Conservation (phyloP, 2,797 vertebrate species). For the Calcarius lapponicus region DNA sequence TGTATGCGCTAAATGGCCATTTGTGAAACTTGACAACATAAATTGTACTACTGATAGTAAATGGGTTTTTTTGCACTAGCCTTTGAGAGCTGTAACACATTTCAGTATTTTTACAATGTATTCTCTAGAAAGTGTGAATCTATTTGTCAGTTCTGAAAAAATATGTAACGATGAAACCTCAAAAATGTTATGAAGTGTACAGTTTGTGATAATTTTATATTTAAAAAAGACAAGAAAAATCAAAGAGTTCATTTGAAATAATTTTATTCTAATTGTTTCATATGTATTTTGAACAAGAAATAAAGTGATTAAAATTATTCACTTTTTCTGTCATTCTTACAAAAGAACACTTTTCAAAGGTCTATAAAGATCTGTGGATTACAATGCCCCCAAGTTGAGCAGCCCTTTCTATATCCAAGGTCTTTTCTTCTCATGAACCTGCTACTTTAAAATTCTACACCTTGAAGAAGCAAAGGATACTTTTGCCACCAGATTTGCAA, state of each 20-base stretch:
- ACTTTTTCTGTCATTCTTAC: neutral
- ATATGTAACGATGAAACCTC: slow-evolving; percentile 82
- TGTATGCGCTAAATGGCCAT: slow-evolving; percentile 75
- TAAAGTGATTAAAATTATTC: slow-evolving; percentile 76
- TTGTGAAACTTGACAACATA: slow-evolving; percentile 77
- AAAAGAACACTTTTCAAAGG: neutral
- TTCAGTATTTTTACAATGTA: slow-evolving; percentile 84
- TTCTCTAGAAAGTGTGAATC: slow-evolving; percentile 79
- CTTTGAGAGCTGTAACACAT: slow-evolving; percentile 78
- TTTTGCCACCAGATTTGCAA: neutral
- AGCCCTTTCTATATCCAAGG: neutral
- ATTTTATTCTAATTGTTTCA: slow-evolving; percentile 89
- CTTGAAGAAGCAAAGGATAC: neutral
- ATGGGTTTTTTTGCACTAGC: slow-evolving; percentile 76
- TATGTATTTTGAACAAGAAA: slow-evolving; percentile 94
- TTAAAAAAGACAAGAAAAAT: slow-evolving; percentile 79
- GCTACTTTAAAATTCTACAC: neutral
- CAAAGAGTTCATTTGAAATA: slow-evolving; percentile 85
- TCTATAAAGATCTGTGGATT: neutral
- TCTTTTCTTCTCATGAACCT: neutral
- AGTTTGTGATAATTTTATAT: slow-evolving; percentile 99
- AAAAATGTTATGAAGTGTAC: slow-evolving; percentile 89
- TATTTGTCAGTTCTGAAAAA: slow-evolving; percentile 80
- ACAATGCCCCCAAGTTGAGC: accelerated
- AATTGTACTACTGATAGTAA: slow-evolving; percentile 78